Evolutionary conservation across 1,140 invertebrate genomes (phyloP), one percentile per base, ranked within the genome.

Genomic region (Cotesia glomerata): DNA sequence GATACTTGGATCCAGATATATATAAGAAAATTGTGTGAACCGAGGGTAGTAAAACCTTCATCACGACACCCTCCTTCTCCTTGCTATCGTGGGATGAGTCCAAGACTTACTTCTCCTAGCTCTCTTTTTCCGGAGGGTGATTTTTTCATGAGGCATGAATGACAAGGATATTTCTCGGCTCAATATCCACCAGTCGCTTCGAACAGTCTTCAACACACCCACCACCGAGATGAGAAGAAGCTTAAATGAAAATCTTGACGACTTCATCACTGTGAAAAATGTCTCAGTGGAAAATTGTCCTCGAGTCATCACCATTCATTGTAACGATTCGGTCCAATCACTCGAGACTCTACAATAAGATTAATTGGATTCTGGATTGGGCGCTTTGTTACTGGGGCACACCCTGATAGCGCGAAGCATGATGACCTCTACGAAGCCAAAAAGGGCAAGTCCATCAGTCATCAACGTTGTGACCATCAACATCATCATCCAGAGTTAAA

Each of bases 1-100:
- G 78, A 79, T 79, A 79, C 74, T 77, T 72, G 75, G 76, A 79
- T 81, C 79, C 74, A 80, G 78, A 77, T 78, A 75, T 75, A 79
- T 5, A 79, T 5, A 45, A 75, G 75, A 73, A 78, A 78, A 75
- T 79, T 78, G 78, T 75, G 72, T 67, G 75, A 79, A 80, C 77
- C 71, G 69, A 35, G 74, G 76, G 49, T 73, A 74, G 76, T 78
- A 79, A 79, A 79, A 79, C 76, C 72, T 78, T 79, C 77, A 78
- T 79, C 77, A 75, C 71, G 51, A 59, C 56, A 63, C 66, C 58
- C 58, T 52, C 49, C 68, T 54, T 58, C 34, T 45, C 14, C 58
- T 18, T 39, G 2, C 39, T 2, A 45, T 45, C 3, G 39, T 9
- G 39, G 39, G 11, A 45, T 45, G 39, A 45, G 39, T 11, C 8